Percentiles rank a stretch among this genome's conserved stretches.
Evolutionary conservation across 2,797 vertebrate genomes (phyloP).

Genomic region (Carapus acus): DNA sequence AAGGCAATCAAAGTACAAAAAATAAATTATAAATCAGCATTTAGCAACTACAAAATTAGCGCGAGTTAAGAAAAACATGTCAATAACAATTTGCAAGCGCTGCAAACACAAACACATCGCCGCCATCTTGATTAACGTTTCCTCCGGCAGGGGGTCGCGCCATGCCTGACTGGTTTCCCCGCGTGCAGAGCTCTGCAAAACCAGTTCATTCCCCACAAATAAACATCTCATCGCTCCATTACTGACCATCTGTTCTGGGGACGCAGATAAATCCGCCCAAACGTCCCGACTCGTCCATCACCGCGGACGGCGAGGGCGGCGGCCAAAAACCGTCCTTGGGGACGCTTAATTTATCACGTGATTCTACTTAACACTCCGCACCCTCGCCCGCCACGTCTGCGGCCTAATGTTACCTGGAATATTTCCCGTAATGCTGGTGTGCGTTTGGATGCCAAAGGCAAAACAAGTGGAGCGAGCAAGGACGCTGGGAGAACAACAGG

Average conservation of each 20-base stretch:
- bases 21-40: too few species aligned
- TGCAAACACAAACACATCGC: too few species aligned
- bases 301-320: constrained; percentile 2
- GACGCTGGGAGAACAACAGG: constrained; percentile 19
- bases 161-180: constrained; percentile 2
- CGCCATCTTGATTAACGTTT: too few species aligned
- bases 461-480: neutral
- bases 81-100: too few species aligned
- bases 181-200: constrained; percentile 19
- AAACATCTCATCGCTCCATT: constrained; percentile 18
- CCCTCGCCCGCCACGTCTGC: constrained; percentile 2
- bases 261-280: constrained; percentile 13
- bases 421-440: constrained; percentile 23
- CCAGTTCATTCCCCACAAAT: constrained; percentile 13
- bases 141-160: too few species aligned
- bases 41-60: too few species aligned
- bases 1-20: too few species aligned
- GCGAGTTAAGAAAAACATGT: too few species aligned
- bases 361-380: constrained; percentile 5
- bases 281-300: constrained; percentile 16
- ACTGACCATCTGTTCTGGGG: constrained; percentile 37
- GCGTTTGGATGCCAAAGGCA: constrained; percentile 14
- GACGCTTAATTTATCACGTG: constrained; percentile 16
- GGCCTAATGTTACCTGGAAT: constrained; percentile 28
- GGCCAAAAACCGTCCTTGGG: constrained; percentile 1